Evolutionary conservation across 2,888 invertebrate genomes (phyloP).

Genomic region (Syrista parreyssii): DNA sequence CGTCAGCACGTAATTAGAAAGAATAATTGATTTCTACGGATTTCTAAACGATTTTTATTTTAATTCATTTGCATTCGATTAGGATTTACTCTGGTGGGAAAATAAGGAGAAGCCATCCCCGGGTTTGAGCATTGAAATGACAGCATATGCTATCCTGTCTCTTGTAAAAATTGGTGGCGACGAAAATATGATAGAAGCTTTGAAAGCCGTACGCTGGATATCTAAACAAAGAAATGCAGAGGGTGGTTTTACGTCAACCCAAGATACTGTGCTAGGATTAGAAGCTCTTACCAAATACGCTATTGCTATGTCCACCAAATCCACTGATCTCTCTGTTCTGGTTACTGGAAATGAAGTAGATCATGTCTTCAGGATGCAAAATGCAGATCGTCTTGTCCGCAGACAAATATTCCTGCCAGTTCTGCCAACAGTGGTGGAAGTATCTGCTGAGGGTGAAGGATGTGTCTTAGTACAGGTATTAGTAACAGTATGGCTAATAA

Average conservation of each 20-base stretch:
- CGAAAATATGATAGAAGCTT: conserved; percentile 68
- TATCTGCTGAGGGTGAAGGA: conserved; percentile 69
- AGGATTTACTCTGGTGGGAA: conserved; percentile 70
- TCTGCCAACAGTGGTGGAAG: conserved; percentile 66
- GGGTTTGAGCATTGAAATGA: conserved; percentile 76
- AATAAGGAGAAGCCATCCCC: conserved; percentile 66
- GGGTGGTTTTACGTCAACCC: conserved; percentile 83
- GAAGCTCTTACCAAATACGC: conserved; percentile 73
- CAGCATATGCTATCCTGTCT: conserved; percentile 75
- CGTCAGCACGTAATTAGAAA: conserved; percentile 50
- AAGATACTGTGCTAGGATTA: conserved; percentile 74
- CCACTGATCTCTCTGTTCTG: conserved; percentile 66
- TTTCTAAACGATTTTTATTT: neutral
- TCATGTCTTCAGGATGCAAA: conserved; percentile 64
- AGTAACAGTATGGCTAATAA: too few relatives aligned
- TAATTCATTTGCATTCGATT: conserved; percentile 10
- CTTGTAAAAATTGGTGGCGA: conserved; percentile 68
- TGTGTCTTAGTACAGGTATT: conserved; percentile 70
- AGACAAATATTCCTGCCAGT: conserved; percentile 64
- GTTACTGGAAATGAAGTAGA: conserved; percentile 65
- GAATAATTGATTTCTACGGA: neutral
- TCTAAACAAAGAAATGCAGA: conserved; percentile 74
- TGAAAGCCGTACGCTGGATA: conserved; percentile 79
- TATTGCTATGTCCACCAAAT: conserved; percentile 60
- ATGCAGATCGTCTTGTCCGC: conserved; percentile 68